phyloP scores from a whole-genome alignment of 1,140 invertebrate genomes.

The Asobara japonica region DNA sequence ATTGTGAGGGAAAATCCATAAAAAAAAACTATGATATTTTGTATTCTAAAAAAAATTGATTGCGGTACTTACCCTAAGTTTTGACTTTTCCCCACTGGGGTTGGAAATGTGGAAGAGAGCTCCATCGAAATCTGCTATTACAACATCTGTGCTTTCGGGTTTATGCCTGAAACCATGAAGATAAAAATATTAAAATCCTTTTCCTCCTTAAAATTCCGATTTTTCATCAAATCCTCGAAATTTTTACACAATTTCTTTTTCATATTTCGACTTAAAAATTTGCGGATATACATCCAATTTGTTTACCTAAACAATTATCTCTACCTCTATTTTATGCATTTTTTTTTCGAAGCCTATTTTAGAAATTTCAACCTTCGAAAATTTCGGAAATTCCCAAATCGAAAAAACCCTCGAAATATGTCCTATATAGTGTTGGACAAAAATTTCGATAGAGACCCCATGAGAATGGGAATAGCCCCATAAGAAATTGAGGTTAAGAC shows the following conservation, averaged over 20 bases:
- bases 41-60: background rate
- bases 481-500: background rate
- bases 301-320: no score
- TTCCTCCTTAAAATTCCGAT: slow-evolving; percentile 7
- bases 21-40: background rate
- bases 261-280: no score
- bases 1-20: background rate
- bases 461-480: no score
- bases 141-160: slow-evolving; percentile 93
- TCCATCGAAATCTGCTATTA: slow-evolving; percentile 97
- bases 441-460: no score
- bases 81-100: slow-evolving; percentile 94
- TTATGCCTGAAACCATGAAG: slow-evolving; percentile 78
- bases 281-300: no score
- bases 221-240: slow-evolving; percentile 14
- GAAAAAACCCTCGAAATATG: no score
- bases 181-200: background rate
- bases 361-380: no score
- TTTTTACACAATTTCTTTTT: background rate
- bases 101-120: slow-evolving; percentile 99
- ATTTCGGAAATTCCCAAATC: no score
- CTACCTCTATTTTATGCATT: no score
- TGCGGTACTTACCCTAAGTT: slow-evolving; percentile 88
- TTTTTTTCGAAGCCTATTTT: no score
- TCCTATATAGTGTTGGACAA: no score